Evolutionary conservation across 2,888 invertebrate genomes (phyloP).

Genomic region (Yponomeuta evonymella): DNA sequence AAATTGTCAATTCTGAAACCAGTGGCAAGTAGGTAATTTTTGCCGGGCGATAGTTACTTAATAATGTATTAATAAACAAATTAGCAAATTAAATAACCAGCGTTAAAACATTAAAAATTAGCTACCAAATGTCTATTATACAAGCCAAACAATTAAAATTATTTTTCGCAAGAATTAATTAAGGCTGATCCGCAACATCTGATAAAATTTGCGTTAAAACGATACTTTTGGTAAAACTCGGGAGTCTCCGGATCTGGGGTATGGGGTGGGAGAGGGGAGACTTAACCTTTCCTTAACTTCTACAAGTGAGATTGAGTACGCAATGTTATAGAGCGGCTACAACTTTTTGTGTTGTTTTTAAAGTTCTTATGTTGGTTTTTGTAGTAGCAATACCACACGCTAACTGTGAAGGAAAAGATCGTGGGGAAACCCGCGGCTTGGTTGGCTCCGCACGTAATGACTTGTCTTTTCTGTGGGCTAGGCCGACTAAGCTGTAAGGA

Average conservation of each 20-base stretch:
- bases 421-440: too few relatives aligned
- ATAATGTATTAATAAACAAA: too few relatives aligned
- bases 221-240: slow-evolving; percentile 68
- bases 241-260: slow-evolving; percentile 44
- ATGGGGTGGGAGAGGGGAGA: slow-evolving; percentile 32
- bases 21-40: too few relatives aligned
- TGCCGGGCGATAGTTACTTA: too few relatives aligned
- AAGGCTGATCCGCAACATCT: slow-evolving; percentile 44
- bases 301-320: slow-evolving; percentile 68
- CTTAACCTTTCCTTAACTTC: slow-evolving; percentile 71
- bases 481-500: too few relatives aligned
- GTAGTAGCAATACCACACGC: too few relatives aligned
- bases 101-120: too few relatives aligned
- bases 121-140: background rate
- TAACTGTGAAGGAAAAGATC: too few relatives aligned
- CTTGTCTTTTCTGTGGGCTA: too few relatives aligned
- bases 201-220: slow-evolving; percentile 70
- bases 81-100: too few relatives aligned
- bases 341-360: background rate
- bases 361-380: background rate
- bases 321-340: slow-evolving; percentile 59
- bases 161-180: slow-evolving; percentile 44
- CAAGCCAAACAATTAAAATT: background rate
- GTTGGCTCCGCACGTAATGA: too few relatives aligned
- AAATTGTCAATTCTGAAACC: too few relatives aligned